phyloP scores from a whole-genome alignment of 1,140 invertebrate species.

The Helicoverpa zea region DNA sequence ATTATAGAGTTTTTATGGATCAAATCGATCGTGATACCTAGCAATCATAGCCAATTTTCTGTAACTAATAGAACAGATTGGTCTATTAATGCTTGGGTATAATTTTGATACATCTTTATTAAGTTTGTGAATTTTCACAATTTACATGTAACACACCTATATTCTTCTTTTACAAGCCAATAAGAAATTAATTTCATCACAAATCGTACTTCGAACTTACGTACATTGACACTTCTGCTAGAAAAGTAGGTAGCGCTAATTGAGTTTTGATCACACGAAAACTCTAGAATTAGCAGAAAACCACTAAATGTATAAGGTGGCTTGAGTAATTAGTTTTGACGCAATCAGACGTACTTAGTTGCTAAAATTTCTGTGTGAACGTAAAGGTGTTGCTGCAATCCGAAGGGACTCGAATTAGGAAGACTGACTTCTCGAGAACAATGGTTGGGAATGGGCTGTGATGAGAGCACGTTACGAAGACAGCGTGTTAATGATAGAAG shows the following conservation, averaged over 20 bases:
- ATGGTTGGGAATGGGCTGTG: conserved; percentile 32
- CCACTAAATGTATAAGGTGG: background rate
- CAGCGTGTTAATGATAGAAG: conserved; percentile 4
- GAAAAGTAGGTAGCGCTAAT: conserved; percentile 7
- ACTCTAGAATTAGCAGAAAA: conserved; percentile 21
- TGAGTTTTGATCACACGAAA: conserved; percentile 28
- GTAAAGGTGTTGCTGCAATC: conserved; percentile 18
- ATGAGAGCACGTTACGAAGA: conserved; percentile 28
- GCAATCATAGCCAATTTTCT: background rate
- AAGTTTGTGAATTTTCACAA: background rate
- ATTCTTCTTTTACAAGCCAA: too few species aligned
- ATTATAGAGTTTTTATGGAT: too few species aligned
- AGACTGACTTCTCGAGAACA: conserved; percentile 35
- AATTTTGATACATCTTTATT: background rate
- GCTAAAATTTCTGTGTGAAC: conserved; percentile 31
- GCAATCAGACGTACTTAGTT: conserved; percentile 8
- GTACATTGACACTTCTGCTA: background rate
- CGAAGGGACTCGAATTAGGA: conserved; percentile 23
- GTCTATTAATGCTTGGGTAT: too few species aligned
- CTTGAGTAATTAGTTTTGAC: conserved; percentile 22
- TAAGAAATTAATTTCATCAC: conserved; percentile 31
- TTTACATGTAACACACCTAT: too few species aligned
- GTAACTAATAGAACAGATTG: too few species aligned
- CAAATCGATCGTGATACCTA: too few species aligned
- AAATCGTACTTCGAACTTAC: background rate